phyloP scores from a whole-genome alignment of 2,113 vertebrate genomes.

The Guaruba guarouba region DNA sequence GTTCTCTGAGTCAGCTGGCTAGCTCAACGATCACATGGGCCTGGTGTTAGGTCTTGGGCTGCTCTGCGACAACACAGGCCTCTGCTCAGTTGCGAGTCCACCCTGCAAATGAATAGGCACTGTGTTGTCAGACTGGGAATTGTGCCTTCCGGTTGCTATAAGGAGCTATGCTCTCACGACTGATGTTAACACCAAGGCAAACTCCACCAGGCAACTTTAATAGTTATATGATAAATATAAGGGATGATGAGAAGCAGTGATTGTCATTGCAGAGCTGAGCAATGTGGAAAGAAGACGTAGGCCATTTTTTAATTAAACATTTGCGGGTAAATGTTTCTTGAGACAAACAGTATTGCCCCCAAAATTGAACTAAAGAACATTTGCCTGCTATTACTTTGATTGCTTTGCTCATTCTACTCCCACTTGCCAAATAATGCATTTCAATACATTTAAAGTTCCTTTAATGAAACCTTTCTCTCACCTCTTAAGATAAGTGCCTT shows the following conservation, averaged over 20 bases:
- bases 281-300: neutral
- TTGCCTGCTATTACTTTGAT: neutral
- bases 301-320: neutral
- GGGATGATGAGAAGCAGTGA: neutral
- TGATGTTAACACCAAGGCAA: neutral
- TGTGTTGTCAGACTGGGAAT: neutral
- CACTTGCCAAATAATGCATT: neutral
- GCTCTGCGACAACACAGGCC: neutral
- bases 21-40: fast-evolving
- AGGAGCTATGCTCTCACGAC: neutral
- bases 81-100: neutral
- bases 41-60: neutral
- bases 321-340: neutral
- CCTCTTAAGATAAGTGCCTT: neutral
- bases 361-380: neutral
- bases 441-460: neutral
- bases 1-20: neutral
- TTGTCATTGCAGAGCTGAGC: neutral
- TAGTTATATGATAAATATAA: neutral
- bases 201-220: neutral
- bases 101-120: fast-evolving
- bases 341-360: neutral
- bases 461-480: conserved; percentile 8
- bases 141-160: neutral
- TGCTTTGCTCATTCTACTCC: neutral